These are phyloP conservation scores for Gymnarchus niloticus DNA, from an alignment of 2,113 vertebrate species.

Conservation along the genomic window DNA sequence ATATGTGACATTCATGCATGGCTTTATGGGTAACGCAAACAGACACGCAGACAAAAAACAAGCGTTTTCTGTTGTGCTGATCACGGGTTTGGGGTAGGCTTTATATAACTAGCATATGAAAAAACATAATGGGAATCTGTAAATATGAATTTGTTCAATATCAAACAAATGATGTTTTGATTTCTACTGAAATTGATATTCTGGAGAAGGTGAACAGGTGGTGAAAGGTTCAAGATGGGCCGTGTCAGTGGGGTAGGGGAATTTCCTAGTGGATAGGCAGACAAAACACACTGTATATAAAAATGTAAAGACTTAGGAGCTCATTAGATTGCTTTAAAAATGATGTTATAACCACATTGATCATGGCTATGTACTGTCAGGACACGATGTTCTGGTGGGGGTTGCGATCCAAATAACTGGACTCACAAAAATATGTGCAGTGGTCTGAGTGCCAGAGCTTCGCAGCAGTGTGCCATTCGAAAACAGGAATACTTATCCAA, in stretches of 20 bases:
- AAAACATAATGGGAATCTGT: slow-evolving; percentile 7
- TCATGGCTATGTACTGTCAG: background rate
- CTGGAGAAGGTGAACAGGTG: background rate
- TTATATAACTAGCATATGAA: slow-evolving; percentile 17
- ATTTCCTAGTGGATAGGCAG: background rate
- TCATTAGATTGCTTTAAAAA: background rate
- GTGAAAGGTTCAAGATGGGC: background rate
- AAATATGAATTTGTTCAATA: slow-evolving; percentile 23
- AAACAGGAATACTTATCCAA: too few relatives aligned
- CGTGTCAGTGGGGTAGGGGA: background rate
- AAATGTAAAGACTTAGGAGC: slow-evolving; percentile 20
- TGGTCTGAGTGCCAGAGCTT: background rate
- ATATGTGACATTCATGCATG: slow-evolving; percentile 25
- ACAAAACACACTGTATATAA: slow-evolving; percentile 18
- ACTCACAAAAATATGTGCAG: background rate
- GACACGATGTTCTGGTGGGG: background rate
- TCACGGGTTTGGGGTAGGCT: slow-evolving; percentile 8
- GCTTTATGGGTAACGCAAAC: slow-evolving; percentile 18
- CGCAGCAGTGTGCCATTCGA: background rate
- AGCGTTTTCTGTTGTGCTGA: background rate
- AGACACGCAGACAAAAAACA: background rate
- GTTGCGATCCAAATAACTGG: background rate
- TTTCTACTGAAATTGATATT: slow-evolving; percentile 19
- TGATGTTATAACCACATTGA: background rate
- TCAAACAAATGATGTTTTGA: slow-evolving; percentile 10